Base-by-base conservation (phyloP, 2,113 vertebrate species). In the Dromaius novaehollandiae region DNA sequence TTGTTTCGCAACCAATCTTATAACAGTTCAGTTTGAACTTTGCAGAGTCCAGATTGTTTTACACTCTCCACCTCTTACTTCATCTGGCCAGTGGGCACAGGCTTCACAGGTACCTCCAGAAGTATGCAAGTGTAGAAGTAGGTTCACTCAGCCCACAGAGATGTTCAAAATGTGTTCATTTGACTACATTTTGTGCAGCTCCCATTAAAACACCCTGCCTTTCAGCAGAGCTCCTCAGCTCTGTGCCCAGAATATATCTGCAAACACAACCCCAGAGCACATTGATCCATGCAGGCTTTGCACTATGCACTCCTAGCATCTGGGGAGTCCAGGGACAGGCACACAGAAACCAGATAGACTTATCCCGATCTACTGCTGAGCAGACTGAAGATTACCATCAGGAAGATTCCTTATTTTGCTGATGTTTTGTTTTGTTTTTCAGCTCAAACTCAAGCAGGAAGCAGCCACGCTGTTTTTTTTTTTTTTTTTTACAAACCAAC, bases 211-310 rank as follows among this genome's bases (percentile, higher is more conserved):
- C 20, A 25, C 9, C n/a, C 64, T 51, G 30, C 42, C 80, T 51
- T 36, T 40, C 80, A 60, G 63, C 48, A 69, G 56, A 70, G 68
- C 58, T 58, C 16, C 51, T 30, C 46, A 48, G 46, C 46, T 58
- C 44, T 1, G 6, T 28, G 36, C 82, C 56, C 79, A 51, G 56
- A 24, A 7, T 1, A 5, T 0, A 0, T 46, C 58, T 75, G 50
- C 60, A 77, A 53, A 40, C 44, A 9, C 2, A 6, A 4, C 20
- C 63, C 56, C 34, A 6, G 56, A 10, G 44, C 74, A 21, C 51
- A 6, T 6, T 44, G n/a, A 15, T 30, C 53, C 9, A 1, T 7
- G n/a, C 24, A 32, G 36, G 46, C 51, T 85, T 2, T 2, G 4
- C 53, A 11, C 1, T 4, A 10, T 46, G 80, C 9, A 0, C 3